Base-by-base conservation (phyloP, 2,888 invertebrate species). In the Entomobrya multifasciata region DNA sequence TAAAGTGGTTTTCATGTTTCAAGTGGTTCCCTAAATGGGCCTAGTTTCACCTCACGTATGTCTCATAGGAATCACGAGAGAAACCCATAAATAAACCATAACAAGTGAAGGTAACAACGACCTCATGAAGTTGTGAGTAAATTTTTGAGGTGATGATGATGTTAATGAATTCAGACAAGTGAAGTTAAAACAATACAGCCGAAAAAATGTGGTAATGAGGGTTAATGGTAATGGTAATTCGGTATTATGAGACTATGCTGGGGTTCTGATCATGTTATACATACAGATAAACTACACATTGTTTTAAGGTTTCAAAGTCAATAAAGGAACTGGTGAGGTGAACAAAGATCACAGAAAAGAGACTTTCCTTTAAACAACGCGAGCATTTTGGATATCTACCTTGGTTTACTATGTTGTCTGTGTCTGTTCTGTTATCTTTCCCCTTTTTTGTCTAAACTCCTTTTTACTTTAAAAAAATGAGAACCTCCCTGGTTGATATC, bases 401-500 rank as follows among this genome's bases (percentile, higher is more conserved):
- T 15, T 49, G 5, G 49, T 13, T n/a, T 10, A 10, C 5, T 49
- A 10, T 15, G 13, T 15, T 49, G 49, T 13, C 15, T 49, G 49
- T 62, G n/a, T 27, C 17, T 65, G 27, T 30, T 65, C 36, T 13
- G 65, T 11, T 41, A 36, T 65, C 65, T 65, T 30, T 15, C 4
- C 30, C 17, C 17, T n/a, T n/a, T 30, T 55, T 3, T n/a, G 4
- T 67, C 44, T 74, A 36, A 47, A 62, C 60, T 22, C 15, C 17
- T 41, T 55, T 30, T 72, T 47, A 27, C 27, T 22, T 36, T 52
- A 20, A 22, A 74, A 74, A 84, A 47, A 85, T 70, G 70, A 78
- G 79, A 86, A 79, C 86, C 86, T 70, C 79, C 86, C 86, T 79
- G 47, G 79, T 86, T 86, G 86, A 86, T 86, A 86, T 86, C 86